Percentiles rank a stretch among this genome's conserved stretches.
These are phyloP conservation scores for Euura saliciscinereae DNA, from an alignment of 1,140 invertebrate genomes.

Conservation along the genomic window DNA sequence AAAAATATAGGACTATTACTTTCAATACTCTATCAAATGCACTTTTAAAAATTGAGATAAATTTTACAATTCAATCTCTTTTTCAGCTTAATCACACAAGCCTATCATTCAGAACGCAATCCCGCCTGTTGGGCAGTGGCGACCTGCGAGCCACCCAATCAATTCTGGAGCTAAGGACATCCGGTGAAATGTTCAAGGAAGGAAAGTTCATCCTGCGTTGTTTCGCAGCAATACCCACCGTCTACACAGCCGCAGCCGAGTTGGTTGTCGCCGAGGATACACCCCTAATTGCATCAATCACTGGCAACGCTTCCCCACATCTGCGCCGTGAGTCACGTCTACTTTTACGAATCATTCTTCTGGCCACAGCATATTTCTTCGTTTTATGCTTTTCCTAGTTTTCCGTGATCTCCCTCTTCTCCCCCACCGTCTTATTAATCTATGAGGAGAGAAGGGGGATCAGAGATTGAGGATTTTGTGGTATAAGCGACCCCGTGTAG, in stretches of 20 bases:
- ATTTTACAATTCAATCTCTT: too few species aligned
- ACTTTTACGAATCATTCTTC: not conserved
- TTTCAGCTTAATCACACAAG: conserved; percentile 40
- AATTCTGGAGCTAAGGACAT: conserved; percentile 44
- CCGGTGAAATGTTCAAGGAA: conserved; percentile 43
- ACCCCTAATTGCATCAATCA: conserved; percentile 52
- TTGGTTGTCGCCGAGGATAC: conserved; percentile 48
- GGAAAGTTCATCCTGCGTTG: conserved; percentile 45
- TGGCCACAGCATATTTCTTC: too few species aligned
- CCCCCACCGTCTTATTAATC: too few species aligned
- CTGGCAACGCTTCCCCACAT: conserved; percentile 50
- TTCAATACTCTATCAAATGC: too few species aligned
- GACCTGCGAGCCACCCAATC: conserved; percentile 42
- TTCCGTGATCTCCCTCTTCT: too few species aligned
- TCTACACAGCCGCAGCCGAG: conserved; percentile 47
- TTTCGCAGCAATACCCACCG: conserved; percentile 45
- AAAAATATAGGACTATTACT: too few species aligned
- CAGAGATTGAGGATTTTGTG: too few species aligned
- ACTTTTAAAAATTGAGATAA: too few species aligned
- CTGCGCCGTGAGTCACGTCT: conserved; percentile 46
- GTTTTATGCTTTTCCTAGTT: too few species aligned
- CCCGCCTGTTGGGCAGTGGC: conserved; percentile 20
- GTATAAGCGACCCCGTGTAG: too few species aligned
- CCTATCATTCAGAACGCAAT: conserved; percentile 33
- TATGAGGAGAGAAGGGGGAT: too few species aligned